Evolutionary conservation across 2,113 vertebrate genomes (phyloP), one percentile per base, ranked within the genome.

Genomic region (Gadus chalcogrammus): DNA sequence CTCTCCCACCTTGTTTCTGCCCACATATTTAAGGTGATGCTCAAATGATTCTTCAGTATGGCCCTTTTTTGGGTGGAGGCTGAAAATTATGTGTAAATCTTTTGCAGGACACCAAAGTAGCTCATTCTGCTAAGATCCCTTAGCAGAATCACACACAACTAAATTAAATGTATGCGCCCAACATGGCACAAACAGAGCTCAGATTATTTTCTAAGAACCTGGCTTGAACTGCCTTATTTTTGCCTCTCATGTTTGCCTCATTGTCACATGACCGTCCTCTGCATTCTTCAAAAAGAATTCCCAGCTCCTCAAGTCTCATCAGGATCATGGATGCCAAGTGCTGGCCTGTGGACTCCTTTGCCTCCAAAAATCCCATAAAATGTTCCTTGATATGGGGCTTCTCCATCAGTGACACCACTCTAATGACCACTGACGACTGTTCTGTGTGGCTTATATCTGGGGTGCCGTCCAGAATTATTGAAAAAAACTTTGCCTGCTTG

Each of bases 131-230:
- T 20, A 20, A 8, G 60, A 61, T 3, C 18, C 5, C 60, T 61
- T 61, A 9, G n/a, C 68, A 31, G 56, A 55, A 71, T 75, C 64
- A 31, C 62, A 2, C 13, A 64, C 53, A 1, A 71, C 60, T 3
- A 67, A 27, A 24, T 76, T 76, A 20, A 75, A n/a, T 8, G 73
- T 75, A 59, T 75, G 68, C 60, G 73, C 67, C 15, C 62, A 28
- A 60, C 73, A 75, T 27, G 63, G 62, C 5, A 71, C 68, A 67
- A 66, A 70, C 17, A 66, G 22, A 16, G 74, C 65, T 66, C 24
- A 38, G 58, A n/a, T 67, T 71, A 63, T 24, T 24, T 15, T n/a
- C 58, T 35, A 13, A 61, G 24, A 66, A 59, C 11, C 22, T 61
- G 6, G 61, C 27, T 15, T 64, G 61, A 15, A 64, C 27, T 31